Evolutionary conservation across 2,797 vertebrate genomes (phyloP).

Genomic region (Rhinogobio ventralis): DNA sequence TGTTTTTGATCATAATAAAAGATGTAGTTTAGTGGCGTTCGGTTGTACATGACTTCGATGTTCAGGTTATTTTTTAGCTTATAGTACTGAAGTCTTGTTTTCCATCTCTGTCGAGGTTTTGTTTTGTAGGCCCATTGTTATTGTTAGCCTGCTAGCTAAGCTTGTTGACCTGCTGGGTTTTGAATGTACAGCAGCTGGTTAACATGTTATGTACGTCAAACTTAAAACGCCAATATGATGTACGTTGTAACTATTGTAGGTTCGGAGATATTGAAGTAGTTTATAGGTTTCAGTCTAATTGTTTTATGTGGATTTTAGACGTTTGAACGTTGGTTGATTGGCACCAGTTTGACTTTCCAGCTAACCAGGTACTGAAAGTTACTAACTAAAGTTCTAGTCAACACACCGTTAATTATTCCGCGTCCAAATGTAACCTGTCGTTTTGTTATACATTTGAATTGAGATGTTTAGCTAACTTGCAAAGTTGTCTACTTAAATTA

Average conservation of each 20-base stretch:
- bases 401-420: neutral
- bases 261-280: neutral
- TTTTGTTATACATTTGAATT: neutral
- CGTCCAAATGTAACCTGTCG: neutral
- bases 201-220: neutral
- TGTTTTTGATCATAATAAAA: neutral
- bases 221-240: neutral
- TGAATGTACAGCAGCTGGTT: neutral
- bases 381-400: neutral
- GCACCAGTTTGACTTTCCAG: neutral
- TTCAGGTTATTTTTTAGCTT: neutral
- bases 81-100: neutral
- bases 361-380: neutral
- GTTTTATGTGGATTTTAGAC: neutral
- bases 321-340: neutral
- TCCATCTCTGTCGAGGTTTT: conserved; percentile 32
- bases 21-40: neutral
- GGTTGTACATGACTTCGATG: neutral
- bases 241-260: neutral
- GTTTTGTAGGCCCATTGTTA: conserved; percentile 65
- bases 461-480: neutral
- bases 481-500: neutral
- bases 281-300: neutral
- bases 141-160: conserved; percentile 59
- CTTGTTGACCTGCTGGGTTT: conserved; percentile 31